Conservation (phyloP, 2,888 invertebrate genomes). For the Drosophila diplacantha region DNA sequence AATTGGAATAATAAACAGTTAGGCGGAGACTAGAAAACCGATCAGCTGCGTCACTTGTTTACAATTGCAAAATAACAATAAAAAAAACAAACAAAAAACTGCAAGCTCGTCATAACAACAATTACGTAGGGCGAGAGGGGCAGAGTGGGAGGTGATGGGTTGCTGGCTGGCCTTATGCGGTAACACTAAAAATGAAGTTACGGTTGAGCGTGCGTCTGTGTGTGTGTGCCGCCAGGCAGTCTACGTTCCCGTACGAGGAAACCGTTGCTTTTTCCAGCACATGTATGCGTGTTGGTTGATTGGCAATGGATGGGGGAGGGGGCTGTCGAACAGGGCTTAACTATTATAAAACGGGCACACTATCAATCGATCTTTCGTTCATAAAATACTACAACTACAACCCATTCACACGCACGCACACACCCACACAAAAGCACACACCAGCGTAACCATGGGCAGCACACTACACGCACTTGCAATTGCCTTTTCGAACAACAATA, state of each 20-base stretch:
- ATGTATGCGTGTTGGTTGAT: conserved; percentile 17
- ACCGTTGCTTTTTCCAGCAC: conserved; percentile 44
- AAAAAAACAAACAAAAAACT: conserved; percentile 23
- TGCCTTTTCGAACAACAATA: conserved; percentile 25
- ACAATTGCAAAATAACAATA: conserved; percentile 39
- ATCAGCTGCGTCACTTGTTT: conserved; percentile 38
- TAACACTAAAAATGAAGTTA: conserved; percentile 58
- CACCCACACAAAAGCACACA: conserved; percentile 24
- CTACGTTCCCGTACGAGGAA: conserved; percentile 54
- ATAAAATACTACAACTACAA: conserved; percentile 48
- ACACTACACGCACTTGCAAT: conserved; percentile 33
- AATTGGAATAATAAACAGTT: conserved; percentile 20
- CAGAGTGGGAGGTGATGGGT: conserved; percentile 13
- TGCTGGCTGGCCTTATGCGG: conserved; percentile 49
- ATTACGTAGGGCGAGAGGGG: conserved; percentile 18
- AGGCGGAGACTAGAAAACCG: conserved; percentile 7
- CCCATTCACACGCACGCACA: conserved; percentile 46
- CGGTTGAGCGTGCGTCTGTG: conserved; percentile 11
- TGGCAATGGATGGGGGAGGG: neutral
- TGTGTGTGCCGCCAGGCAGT: conserved; percentile 60
- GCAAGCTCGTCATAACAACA: conserved; percentile 46
- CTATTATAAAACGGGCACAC: conserved; percentile 43
- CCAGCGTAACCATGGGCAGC: conserved; percentile 22
- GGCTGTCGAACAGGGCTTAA: conserved; percentile 16
- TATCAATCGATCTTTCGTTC: conserved; percentile 63